Evolutionary conservation across 1,140 invertebrate genomes (phyloP).

Genomic region (Drosophila triauraria): DNA sequence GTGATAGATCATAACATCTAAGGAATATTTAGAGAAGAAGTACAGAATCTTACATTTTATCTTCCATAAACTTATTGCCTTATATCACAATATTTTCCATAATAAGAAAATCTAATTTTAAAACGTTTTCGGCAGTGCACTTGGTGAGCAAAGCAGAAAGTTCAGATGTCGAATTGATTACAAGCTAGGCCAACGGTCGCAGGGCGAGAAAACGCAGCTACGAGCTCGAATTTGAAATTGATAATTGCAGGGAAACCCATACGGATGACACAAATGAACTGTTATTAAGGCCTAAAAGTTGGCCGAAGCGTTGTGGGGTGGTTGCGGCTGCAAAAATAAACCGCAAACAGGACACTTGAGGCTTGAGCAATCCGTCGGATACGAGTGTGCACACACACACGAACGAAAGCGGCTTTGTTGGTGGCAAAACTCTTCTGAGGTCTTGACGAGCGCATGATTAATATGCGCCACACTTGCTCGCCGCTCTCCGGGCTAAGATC

Average conservation of each 20-base stretch:
- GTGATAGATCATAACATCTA: too few relatives aligned
- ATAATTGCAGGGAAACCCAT: slow-evolving; percentile 46
- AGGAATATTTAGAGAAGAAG: too few relatives aligned
- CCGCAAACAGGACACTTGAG: slow-evolving; percentile 71
- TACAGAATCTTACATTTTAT: too few relatives aligned
- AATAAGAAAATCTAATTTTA: too few relatives aligned
- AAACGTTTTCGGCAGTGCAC: background rate
- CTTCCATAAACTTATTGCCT: too few relatives aligned
- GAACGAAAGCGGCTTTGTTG: slow-evolving; percentile 55
- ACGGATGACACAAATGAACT: slow-evolving; percentile 75
- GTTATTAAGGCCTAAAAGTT: slow-evolving; percentile 57
- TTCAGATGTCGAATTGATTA: slow-evolving; percentile 73
- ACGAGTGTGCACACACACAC: slow-evolving; percentile 23
- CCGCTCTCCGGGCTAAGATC: slow-evolving; percentile 20
- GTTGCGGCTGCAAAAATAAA: slow-evolving; percentile 30
- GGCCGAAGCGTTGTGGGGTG: slow-evolving; percentile 5
- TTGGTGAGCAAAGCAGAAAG: slow-evolving; percentile 18
- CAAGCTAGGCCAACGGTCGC: slow-evolving; percentile 5
- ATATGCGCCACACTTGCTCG: slow-evolving; percentile 71
- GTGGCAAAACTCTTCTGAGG: slow-evolving; percentile 48
- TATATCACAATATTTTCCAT: too few relatives aligned
- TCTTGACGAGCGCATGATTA: slow-evolving; percentile 78
- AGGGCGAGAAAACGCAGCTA: slow-evolving; percentile 3
- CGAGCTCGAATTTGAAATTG: slow-evolving; percentile 37
- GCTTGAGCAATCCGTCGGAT: slow-evolving; percentile 45